These are phyloP conservation scores for Callaeas wilsoni DNA, from an alignment of 2,113 vertebrate species.

Conservation along the genomic window DNA sequence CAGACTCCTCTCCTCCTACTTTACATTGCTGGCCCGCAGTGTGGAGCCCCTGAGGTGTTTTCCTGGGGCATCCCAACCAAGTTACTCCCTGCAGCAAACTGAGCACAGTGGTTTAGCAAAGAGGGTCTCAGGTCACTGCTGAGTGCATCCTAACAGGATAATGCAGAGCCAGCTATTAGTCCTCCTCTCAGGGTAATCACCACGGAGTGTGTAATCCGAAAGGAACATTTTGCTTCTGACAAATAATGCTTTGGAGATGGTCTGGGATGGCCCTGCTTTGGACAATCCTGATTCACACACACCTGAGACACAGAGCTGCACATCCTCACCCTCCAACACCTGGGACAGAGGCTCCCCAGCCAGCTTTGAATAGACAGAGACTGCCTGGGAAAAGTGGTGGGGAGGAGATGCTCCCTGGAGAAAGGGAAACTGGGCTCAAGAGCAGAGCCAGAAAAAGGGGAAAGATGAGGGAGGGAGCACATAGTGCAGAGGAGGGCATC, in stretches of 20 bases:
- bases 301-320: background rate
- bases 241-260: background rate
- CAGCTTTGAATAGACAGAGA: background rate
- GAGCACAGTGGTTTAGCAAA: background rate
- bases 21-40: background rate
- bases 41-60: background rate
- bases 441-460: background rate
- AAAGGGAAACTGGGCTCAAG: background rate
- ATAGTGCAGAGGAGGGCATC: accelerated
- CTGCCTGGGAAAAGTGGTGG: background rate
- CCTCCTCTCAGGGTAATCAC: background rate
- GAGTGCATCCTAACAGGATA: background rate
- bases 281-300: background rate
- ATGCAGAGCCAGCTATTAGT: background rate
- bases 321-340: background rate
- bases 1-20: background rate
- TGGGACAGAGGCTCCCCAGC: background rate
- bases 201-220: background rate
- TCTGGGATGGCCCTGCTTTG: background rate
- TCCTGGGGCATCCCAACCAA: background rate
- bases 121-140: background rate
- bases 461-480: background rate
- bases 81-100: background rate
- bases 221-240: background rate
- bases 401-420: background rate